Conservation (phyloP, 1,140 invertebrate genomes). For the Aphaenogaster rudis region DNA sequence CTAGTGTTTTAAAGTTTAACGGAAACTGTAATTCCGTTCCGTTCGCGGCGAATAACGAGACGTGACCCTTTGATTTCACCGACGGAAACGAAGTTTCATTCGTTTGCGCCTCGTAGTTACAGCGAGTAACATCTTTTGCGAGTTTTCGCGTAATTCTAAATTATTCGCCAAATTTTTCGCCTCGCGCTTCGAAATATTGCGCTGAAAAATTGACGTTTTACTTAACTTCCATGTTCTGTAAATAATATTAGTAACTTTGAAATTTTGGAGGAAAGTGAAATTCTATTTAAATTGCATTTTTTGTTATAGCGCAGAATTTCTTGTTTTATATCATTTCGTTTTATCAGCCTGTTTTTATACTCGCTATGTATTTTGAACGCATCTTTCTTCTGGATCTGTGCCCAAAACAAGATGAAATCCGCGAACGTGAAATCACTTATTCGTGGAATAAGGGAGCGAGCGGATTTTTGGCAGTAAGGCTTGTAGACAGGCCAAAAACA, state of each 20-base stretch:
- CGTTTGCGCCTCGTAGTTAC: slow-evolving; percentile 16
- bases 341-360: neutral
- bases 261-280: neutral
- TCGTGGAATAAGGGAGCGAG: neutral
- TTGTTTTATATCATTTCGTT: neutral
- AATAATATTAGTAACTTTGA: neutral
- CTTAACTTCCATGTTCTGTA: neutral
- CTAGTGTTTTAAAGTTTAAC: slow-evolving; percentile 43
- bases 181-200: slow-evolving; percentile 9
- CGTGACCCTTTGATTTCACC: slow-evolving; percentile 40
- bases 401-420: neutral
- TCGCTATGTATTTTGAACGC: neutral
- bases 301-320: neutral
- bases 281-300: slow-evolving; percentile 1
- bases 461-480: slow-evolving; percentile 7
- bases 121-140: slow-evolving; percentile 19
- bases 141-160: slow-evolving; percentile 8
- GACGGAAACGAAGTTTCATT: slow-evolving; percentile 14
- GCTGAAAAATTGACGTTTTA: slow-evolving; percentile 18
- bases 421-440: neutral
- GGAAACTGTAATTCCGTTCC: slow-evolving; percentile 26
- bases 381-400: neutral
- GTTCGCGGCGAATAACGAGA: slow-evolving; percentile 13
- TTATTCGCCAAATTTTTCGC: slow-evolving; percentile 23
- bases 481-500: slow-evolving; percentile 15